Conservation (phyloP, 2,113 vertebrate genomes). For the Hemibagrus wyckioides region DNA sequence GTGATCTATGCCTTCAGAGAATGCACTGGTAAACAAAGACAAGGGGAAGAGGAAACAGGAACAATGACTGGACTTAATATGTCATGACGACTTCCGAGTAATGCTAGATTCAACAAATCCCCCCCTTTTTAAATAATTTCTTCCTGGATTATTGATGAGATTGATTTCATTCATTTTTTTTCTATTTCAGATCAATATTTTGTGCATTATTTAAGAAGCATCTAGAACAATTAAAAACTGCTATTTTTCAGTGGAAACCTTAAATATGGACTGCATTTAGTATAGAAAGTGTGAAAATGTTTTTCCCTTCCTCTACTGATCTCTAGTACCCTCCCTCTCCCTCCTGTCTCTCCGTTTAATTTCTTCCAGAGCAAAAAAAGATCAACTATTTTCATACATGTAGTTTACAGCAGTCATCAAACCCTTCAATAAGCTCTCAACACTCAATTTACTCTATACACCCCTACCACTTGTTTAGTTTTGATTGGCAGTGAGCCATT, state of each 20-base stretch:
- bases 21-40: conserved; percentile 36
- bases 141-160: neutral
- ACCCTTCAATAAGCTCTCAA: conserved; percentile 46
- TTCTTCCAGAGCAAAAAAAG: conserved; percentile 59
- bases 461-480: neutral
- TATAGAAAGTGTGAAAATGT: neutral
- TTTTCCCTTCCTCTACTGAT: neutral
- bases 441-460: neutral
- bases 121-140: neutral
- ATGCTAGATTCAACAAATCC: neutral
- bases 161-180: neutral
- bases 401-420: conserved; percentile 62
- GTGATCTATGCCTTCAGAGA: conserved; percentile 40
- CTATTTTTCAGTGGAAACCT: neutral
- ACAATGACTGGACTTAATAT: neutral
- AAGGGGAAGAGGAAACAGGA: conserved; percentile 3
- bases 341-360: conserved; percentile 13
- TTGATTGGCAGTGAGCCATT: conserved; percentile 17
- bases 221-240: neutral
- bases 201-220: neutral
- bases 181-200: neutral
- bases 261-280: neutral
- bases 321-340: neutral
- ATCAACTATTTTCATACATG: conserved; percentile 71
- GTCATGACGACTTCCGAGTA: conserved; percentile 5